Base-by-base conservation (phyloP, 2,797 vertebrate species). In the Adelosebastes latens region DNA sequence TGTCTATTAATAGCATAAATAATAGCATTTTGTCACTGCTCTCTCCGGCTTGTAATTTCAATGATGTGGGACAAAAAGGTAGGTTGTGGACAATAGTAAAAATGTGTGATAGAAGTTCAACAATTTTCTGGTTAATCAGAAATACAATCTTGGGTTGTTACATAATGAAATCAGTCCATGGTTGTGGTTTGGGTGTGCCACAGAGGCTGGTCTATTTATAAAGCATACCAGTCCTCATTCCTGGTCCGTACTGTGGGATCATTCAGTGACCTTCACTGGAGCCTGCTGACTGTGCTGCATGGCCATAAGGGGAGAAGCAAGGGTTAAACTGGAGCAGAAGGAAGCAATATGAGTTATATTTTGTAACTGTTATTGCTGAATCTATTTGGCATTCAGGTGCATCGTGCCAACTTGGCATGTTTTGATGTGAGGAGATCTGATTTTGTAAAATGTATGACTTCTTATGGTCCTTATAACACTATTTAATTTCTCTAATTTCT, bases 131-230 rank as follows among this genome's bases (percentile, higher is more conserved):
- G 4, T 65, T 53, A 9, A 66, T 53, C 6, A 53, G 42, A 74
- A 24, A 76, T 24, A 16, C 2, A 10, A 46, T 74, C 10, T 72
- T 5, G 24, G 42, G 8, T 29, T 77, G 22, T 39, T 75, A 52
- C 2, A 32, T 8, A 16, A 25, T 39, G 9, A 53, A 70, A 58
- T 7, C 36, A 63, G 29, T n/a, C 1, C 18, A 16, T 73, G 29
- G 31, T 75, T 29, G 66, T 39, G 55, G 52, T 72, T 52, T 36
- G 80, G 62, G 61, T 85, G 76, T 75, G 72, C 34, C 80, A 80
- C 80, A 75, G 69, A 70, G 42, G 49, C 55, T 58, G 79, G 66
- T 52, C 91, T 95, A 95, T 95, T 95, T 94, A 93, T 94, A 94
- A 82, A 85, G 81, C 90, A 89, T 86, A 65, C 74, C 75, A 61